Evolutionary conservation across 2,113 vertebrate species (phyloP).

Genomic region (Lagopus leucura): DNA sequence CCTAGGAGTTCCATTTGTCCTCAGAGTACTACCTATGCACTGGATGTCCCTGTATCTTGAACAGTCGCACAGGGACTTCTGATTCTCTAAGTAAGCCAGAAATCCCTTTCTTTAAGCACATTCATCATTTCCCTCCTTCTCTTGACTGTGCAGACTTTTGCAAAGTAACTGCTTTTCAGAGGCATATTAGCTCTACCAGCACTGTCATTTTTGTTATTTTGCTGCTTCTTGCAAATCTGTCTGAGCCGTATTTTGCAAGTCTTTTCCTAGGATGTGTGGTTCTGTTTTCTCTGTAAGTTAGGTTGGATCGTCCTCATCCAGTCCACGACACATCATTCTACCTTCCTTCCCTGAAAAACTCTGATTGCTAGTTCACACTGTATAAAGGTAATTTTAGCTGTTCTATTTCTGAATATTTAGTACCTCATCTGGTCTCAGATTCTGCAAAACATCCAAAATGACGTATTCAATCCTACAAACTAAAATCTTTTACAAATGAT

Average conservation of each 20-base stretch:
- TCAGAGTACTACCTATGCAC: background rate
- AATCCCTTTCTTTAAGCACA: background rate
- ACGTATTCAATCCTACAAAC: background rate
- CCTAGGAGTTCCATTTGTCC: background rate
- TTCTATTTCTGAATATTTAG: constrained; percentile 20
- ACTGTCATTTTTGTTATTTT: background rate
- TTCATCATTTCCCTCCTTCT: background rate
- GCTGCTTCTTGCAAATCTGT: background rate
- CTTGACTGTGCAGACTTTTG: background rate
- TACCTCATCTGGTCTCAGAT: constrained; percentile 14
- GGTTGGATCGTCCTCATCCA: constrained; percentile 4
- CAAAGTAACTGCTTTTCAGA: background rate
- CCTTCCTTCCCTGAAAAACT: constrained; percentile 8
- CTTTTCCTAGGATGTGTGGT: background rate
- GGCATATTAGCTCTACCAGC: background rate
- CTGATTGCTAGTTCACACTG: constrained; percentile 1
- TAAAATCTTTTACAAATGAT: constrained; percentile 20
- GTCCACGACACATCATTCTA: background rate
- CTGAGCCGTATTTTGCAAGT: background rate
- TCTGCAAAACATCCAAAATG: constrained; percentile 13
- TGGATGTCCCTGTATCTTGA: background rate
- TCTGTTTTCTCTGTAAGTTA: background rate
- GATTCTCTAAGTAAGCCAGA: background rate
- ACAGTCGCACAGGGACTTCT: background rate
- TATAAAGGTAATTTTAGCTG: background rate